These are phyloP conservation scores for Drepana falcataria DNA, from an alignment of 2,888 invertebrate species.

Conservation along the genomic window DNA sequence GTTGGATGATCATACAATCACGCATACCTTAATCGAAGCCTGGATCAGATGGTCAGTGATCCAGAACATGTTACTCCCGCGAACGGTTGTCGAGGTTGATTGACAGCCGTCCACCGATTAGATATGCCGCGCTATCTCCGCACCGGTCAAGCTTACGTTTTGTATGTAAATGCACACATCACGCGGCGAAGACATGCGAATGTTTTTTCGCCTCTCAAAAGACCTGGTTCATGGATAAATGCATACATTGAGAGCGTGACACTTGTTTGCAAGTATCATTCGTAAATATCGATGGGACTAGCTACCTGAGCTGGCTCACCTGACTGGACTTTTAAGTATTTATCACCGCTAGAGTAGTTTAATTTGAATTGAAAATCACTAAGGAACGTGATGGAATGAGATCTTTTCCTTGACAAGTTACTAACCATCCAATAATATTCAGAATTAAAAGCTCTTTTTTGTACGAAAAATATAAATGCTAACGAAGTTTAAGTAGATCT, in stretches of 20 bases:
- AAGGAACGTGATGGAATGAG: neutral
- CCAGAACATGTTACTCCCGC: constrained; percentile 47
- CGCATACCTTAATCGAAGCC: constrained; percentile 26
- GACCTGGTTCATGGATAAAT: constrained; percentile 30
- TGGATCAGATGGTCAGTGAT: constrained; percentile 44
- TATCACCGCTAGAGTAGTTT: neutral
- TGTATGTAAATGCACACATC: constrained; percentile 69
- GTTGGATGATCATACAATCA: constrained; percentile 13
- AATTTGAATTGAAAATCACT: neutral
- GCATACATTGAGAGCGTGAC: constrained; percentile 36
- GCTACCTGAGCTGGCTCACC: constrained; percentile 4
- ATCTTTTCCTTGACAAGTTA: no score
- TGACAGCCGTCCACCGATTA: constrained; percentile 66
- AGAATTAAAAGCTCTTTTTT: no score
- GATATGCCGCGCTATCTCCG: constrained; percentile 64
- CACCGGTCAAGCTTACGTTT: constrained; percentile 58
- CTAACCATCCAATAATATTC: no score
- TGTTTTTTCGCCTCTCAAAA: constrained; percentile 47
- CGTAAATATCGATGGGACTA: constrained; percentile 18
- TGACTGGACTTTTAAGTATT: neutral
- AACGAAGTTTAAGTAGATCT: no score
- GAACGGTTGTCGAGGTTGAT: constrained; percentile 49
- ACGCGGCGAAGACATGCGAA: constrained; percentile 34
- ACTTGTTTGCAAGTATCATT: constrained; percentile 29
- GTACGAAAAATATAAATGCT: no score